Conservation (phyloP, 1,140 invertebrate species). For the Aphaenogaster floridana region DNA sequence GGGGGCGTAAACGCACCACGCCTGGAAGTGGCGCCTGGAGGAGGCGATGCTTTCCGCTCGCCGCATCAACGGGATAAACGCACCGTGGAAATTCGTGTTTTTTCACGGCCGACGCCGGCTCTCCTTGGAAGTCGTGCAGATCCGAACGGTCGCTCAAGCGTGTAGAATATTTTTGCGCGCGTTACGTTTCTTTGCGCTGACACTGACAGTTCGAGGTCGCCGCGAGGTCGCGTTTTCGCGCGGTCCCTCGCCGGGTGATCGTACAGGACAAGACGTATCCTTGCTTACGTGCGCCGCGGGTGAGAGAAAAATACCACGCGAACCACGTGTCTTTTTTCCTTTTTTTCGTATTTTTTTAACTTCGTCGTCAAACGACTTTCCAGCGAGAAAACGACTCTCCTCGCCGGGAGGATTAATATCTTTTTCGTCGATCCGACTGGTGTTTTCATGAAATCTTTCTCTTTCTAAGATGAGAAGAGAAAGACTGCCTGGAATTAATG, state of each 20-base stretch:
- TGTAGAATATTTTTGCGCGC: slow-evolving; percentile 36
- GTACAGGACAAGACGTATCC: not conserved
- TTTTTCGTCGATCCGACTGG: not conserved
- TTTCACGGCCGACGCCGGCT: slow-evolving; percentile 42
- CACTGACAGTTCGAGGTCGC: slow-evolving; percentile 13
- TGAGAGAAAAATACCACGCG: not conserved
- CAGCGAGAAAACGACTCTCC: not conserved
- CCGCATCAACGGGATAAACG: not conserved
- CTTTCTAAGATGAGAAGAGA: not conserved
- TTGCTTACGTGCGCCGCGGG: not conserved
- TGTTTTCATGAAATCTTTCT: not conserved
- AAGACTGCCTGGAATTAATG: not conserved
- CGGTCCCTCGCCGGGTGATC: not conserved
- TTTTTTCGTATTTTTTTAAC: not conserved
- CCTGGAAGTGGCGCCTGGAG: slow-evolving; percentile 18
- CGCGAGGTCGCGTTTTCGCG: not conserved
- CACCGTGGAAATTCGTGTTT: slow-evolving; percentile 51
- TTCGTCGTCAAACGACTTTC: slow-evolving; percentile 21
- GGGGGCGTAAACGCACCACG: not conserved
- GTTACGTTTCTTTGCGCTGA: slow-evolving; percentile 9
- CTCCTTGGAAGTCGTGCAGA: slow-evolving; percentile 31
- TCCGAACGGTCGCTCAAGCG: slow-evolving; percentile 47
- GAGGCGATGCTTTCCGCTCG: not conserved
- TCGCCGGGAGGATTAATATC: not conserved
- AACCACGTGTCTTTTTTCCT: not conserved